Conservation (phyloP, 1,140 invertebrate species). For the Polypedilum vanderplanki region DNA sequence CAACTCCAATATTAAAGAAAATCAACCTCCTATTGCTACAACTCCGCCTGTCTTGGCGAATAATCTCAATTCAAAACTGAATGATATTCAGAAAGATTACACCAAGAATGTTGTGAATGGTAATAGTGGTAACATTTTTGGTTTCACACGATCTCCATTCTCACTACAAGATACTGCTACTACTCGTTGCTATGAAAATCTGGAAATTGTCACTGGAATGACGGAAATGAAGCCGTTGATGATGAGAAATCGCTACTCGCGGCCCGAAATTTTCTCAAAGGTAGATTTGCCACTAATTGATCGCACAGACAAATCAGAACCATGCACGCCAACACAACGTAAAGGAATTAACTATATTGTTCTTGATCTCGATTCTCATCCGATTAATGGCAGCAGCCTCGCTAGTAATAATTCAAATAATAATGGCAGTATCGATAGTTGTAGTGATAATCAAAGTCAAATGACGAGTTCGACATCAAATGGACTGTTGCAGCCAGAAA, state of each 20-base stretch:
- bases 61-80: conserved; percentile 8
- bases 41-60: conserved; percentile 29
- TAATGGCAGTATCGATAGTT: conserved; percentile 36
- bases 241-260: conserved; percentile 27
- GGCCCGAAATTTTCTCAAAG: conserved; percentile 31
- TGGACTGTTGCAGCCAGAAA: conserved; percentile 45
- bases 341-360: conserved; percentile 39
- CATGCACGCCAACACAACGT: conserved; percentile 29
- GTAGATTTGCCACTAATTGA: conserved; percentile 21
- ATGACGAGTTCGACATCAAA: conserved; percentile 31
- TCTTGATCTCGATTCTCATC: conserved; percentile 38
- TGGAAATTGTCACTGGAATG: conserved; percentile 29
- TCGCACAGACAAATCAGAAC: conserved; percentile 29
- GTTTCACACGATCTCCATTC: not conserved
- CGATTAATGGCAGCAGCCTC: conserved; percentile 40
- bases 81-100: conserved; percentile 25
- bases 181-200: conserved; percentile 31
- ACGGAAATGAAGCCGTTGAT: conserved; percentile 28
- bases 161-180: conserved; percentile 30
- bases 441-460: conserved; percentile 40
- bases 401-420: conserved; percentile 35
- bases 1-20: conserved; percentile 31
- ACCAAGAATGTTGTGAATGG: conserved; percentile 8
- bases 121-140: conserved; percentile 25
- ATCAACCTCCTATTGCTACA: conserved; percentile 36